Conservation (phyloP, 2,113 vertebrate species). For the Sterrhoptilus dennistouni region DNA sequence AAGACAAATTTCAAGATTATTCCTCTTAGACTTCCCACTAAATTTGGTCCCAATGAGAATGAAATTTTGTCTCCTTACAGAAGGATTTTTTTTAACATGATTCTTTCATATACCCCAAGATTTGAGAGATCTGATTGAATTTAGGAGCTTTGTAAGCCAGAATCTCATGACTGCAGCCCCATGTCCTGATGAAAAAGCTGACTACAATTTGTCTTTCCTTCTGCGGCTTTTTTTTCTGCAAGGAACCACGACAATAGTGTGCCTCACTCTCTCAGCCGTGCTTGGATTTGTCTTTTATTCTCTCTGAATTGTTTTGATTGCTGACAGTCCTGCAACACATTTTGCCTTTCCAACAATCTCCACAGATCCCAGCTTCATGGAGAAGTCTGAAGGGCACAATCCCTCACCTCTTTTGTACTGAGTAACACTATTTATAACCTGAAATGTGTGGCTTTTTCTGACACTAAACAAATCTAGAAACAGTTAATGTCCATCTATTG, state of each 20-base stretch:
- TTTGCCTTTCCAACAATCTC: not conserved
- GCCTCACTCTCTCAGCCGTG: not conserved
- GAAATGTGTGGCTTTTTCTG: not conserved
- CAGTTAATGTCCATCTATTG: not conserved
- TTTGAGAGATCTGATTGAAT: not conserved
- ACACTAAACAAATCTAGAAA: not conserved
- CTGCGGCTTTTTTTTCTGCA: not conserved
- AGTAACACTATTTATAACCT: not conserved
- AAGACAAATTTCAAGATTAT: not conserved
- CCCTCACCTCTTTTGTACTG: not conserved
- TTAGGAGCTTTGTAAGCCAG: not conserved
- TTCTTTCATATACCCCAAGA: not conserved
- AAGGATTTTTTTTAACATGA: not conserved
- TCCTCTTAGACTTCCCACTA: not conserved
- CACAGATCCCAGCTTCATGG: not conserved
- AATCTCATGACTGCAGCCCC: not conserved
- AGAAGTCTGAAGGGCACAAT: not conserved
- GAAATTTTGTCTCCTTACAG: not conserved
- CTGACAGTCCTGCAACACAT: not conserved
- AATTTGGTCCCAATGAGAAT: not conserved
- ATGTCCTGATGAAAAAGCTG: not conserved
- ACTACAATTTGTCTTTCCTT: not conserved
- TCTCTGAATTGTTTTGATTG: not conserved
- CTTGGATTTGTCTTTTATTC: not conserved
- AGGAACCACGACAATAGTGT: not conserved